Evolutionary conservation across 2,113 vertebrate species (phyloP).

Genomic region (Clupea harengus): DNA sequence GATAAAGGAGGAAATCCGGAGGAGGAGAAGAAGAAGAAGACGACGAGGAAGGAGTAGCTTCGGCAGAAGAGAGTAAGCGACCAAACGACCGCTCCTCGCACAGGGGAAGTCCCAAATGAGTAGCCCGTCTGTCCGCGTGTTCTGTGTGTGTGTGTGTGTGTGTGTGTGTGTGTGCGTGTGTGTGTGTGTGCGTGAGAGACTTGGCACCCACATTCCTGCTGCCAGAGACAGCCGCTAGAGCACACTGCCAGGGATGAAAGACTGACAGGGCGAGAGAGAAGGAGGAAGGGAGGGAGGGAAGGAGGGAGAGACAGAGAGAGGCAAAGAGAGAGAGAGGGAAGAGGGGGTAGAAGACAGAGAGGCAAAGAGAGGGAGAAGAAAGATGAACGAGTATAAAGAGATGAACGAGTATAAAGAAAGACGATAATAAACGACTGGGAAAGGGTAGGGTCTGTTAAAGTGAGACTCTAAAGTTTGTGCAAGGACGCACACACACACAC

Average conservation of each 20-base stretch:
- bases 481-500: neutral
- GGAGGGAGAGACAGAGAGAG: constrained; percentile 6
- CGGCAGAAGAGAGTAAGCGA: neutral
- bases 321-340: neutral
- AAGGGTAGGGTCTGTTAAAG: neutral
- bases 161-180: constrained; percentile 22
- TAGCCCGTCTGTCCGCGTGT: neutral
- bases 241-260: constrained; percentile 33
- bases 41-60: neutral
- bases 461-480: neutral
- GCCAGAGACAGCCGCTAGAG: constrained; percentile 23
- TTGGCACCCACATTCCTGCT: constrained; percentile 36
- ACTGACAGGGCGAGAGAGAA: constrained; percentile 2
- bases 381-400: neutral
- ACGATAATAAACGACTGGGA: neutral
- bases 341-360: neutral
- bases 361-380: neutral
- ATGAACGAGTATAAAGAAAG: neutral
- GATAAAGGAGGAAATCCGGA: neutral
- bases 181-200: constrained; percentile 24
- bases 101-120: constrained; percentile 48
- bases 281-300: neutral
- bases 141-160: neutral
- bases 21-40: neutral
- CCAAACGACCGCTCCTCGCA: constrained; percentile 15